Evolutionary conservation across 2,797 vertebrate genomes (phyloP), one percentile per base, ranked within the genome.

Genomic region (Phrynocephalus vlangalii): DNA sequence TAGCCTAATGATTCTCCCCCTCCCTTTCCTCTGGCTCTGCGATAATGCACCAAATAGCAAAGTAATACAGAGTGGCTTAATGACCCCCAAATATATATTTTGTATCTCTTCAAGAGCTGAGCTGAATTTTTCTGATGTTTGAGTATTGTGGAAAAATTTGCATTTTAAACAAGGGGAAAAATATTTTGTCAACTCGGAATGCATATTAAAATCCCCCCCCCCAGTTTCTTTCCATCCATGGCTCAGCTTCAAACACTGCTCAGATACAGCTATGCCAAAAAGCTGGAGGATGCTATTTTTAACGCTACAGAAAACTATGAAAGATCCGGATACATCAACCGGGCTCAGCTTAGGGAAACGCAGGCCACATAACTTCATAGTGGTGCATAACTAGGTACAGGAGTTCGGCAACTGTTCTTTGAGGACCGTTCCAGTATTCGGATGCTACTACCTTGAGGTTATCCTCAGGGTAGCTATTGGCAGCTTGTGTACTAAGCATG

Each of bases 91-190:
- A 72, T 83, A 71, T 83, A 26, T 83, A 71, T 72, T 83, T 52
- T 72, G 82, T 71, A 28, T 83, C 68, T 72, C 48, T 83, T 72
- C 68, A 71, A 72, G 48, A 72, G 28, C 28, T n/a, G 44, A 71
- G 81, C 81, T 82, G 15, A 22, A 10, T 70, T 48, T 70, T 38
- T 10, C 67, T n/a, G 68, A 52, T 83, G 68, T 83, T 83, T 52
- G 82, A 10, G 18, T 72, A 71, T 52, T 5, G 10, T 83, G 82
- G 56, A 44, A 71, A 83, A 71, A 83, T 83, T 71, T 83, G 68
- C 82, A 83, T 83, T 83, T 83, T 71, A 28, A 13, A 83, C 28
- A 83, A 52, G 28, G 68, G 48, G 33, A 79, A 28, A 70, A 70
- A 33, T 52, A 16, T 83, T 72, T 72, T 83, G 67, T 83, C 68